Conservation (phyloP, 1,140 invertebrate species). For the Platyscapa corneri region DNA sequence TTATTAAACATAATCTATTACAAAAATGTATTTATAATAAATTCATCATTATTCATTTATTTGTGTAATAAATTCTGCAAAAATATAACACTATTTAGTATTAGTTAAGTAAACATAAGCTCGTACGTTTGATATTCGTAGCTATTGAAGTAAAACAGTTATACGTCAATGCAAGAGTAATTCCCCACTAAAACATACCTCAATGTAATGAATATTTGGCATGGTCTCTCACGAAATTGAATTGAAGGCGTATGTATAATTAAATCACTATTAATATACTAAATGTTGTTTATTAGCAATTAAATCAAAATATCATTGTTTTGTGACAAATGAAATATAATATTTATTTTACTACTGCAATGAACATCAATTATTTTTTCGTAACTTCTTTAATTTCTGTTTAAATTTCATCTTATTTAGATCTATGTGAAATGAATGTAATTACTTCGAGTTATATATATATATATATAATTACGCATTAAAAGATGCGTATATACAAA, state of each 20-base stretch:
- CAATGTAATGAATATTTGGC: background rate
- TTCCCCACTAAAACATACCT: background rate
- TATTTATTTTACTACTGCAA: too few species aligned
- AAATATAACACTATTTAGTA: background rate
- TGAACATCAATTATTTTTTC: too few species aligned
- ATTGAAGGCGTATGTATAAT: background rate
- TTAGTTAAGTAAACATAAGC: background rate
- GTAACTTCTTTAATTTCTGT: too few species aligned
- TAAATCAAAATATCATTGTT: background rate
- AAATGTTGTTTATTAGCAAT: background rate
- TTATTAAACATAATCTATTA: too few species aligned
- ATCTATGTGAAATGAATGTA: too few species aligned
- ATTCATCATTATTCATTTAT: background rate
- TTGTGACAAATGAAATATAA: background rate
- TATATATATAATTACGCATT: too few species aligned
- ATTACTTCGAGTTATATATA: too few species aligned
- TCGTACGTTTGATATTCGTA: background rate
- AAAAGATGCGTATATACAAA: too few species aligned
- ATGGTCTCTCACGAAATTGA: background rate
- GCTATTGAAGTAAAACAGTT: background rate
- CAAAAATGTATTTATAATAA: background rate
- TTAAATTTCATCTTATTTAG: too few species aligned
- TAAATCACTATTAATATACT: background rate
- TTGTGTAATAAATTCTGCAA: background rate
- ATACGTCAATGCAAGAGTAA: background rate